A percentile compares a stretch with the other conserved stretches of the same genome.
phyloP scores from a whole-genome alignment of 2,888 invertebrate species.

The Dynastes tityus region DNA sequence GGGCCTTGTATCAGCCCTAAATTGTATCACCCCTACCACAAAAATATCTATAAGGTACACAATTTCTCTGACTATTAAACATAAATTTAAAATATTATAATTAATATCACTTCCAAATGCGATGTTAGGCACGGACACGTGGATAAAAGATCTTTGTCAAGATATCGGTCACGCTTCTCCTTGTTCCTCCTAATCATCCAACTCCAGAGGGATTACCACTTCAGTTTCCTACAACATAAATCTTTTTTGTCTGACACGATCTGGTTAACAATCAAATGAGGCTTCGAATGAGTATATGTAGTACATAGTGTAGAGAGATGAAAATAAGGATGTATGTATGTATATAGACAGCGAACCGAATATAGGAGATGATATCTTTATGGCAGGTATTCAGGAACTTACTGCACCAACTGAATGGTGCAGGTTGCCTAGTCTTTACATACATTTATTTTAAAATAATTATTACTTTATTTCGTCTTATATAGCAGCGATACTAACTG shows the following conservation, averaged over 20 bases:
- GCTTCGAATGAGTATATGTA: constrained; percentile 38
- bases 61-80: constrained; percentile 1
- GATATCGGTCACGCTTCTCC: constrained; percentile 41
- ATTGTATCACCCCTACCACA: no score
- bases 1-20: neutral
- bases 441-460: neutral
- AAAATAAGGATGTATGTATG: constrained; percentile 8
- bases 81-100: constrained; percentile 47
- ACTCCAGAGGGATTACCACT: constrained; percentile 51
- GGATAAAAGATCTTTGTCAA: constrained; percentile 48
- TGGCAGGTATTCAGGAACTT: constrained; percentile 15
- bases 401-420: neutral
- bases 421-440: neutral
- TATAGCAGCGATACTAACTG: no score
- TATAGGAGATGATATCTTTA: constrained; percentile 37
- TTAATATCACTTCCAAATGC: constrained; percentile 45
- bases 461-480: no score
- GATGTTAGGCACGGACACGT: constrained; percentile 43
- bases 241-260: constrained; percentile 53
- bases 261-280: constrained; percentile 49
- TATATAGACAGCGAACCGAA: constrained; percentile 2
- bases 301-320: constrained; percentile 27
- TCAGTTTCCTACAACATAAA: constrained; percentile 52
- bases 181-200: constrained; percentile 31
- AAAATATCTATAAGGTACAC: neutral